These are phyloP conservation scores for Triplophysa rosa DNA, from an alignment of 2,113 vertebrate genomes.

Conservation along the genomic window DNA sequence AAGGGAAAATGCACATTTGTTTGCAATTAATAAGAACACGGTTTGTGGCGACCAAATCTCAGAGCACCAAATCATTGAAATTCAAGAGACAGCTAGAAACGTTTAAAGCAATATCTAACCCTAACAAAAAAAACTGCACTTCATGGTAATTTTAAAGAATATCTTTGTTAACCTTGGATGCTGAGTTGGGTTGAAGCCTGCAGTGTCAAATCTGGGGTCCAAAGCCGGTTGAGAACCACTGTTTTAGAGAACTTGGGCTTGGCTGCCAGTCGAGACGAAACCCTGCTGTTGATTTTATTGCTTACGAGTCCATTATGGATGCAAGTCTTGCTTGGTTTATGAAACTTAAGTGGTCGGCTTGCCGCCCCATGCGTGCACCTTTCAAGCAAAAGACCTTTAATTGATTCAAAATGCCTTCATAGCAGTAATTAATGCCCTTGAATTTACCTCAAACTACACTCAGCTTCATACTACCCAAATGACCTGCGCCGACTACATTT, in stretches of 20 bases:
- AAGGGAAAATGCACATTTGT: too few species aligned
- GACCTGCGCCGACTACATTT: constrained; percentile 55
- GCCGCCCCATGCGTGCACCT: constrained; percentile 58
- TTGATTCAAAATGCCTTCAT: constrained; percentile 60
- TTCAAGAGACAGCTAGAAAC: too few species aligned
- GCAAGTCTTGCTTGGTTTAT: constrained; percentile 13
- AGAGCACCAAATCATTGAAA: too few species aligned
- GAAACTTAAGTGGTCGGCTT: neutral
- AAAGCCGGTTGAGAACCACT: neutral
- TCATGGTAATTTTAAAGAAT: too few species aligned
- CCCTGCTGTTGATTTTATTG: constrained; percentile 4
- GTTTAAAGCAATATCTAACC: too few species aligned
- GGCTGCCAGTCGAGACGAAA: neutral
- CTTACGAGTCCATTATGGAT: neutral
- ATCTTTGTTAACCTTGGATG: too few species aligned
- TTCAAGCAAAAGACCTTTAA: constrained; percentile 58
- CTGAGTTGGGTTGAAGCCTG: too few species aligned
- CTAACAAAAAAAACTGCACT: too few species aligned
- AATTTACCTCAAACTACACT: constrained; percentile 53
- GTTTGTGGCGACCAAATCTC: too few species aligned
- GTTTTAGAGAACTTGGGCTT: constrained; percentile 67
- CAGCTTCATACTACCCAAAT: constrained; percentile 58
- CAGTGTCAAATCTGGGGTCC: too few species aligned
- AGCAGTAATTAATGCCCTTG: constrained; percentile 61
- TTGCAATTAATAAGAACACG: too few species aligned